phyloP scores from a whole-genome alignment of 2,797 vertebrate genomes.

The Acanthurus tractus region DNA sequence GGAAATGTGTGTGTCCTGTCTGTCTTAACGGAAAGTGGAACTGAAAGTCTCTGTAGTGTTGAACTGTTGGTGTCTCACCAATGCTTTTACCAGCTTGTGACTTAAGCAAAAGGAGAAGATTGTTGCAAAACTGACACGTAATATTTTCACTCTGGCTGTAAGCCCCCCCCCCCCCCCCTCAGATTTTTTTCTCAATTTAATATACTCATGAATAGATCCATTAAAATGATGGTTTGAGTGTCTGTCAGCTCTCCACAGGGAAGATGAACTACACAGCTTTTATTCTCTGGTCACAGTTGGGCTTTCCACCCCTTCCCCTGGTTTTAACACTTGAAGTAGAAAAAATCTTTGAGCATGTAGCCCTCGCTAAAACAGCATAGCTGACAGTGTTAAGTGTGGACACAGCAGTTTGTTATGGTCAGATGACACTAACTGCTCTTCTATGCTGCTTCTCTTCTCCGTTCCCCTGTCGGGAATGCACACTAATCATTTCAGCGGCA shows the following conservation, averaged over 20 bases:
- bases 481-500: constrained; percentile 48
- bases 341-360: constrained; percentile 26
- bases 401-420: constrained; percentile 66
- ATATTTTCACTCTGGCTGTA: constrained; percentile 5
- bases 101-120: constrained; percentile 4
- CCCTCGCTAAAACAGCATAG: constrained; percentile 33
- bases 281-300: constrained; percentile 8
- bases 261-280: constrained; percentile 13
- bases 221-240: neutral
- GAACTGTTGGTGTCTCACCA: neutral
- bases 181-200: constrained; percentile 1
- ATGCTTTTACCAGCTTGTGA: neutral
- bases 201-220: constrained; percentile 16
- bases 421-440: constrained; percentile 61
- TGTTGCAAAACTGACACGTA: neutral
- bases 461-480: constrained; percentile 39
- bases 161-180: neutral
- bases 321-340: constrained; percentile 18
- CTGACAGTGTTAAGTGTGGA: constrained; percentile 53
- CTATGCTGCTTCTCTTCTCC: constrained; percentile 33
- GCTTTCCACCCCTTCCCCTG: neutral
- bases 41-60: constrained; percentile 28
- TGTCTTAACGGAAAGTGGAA: constrained; percentile 34
- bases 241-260: neutral
- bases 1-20: neutral